Percentiles rank a stretch among this genome's conserved stretches.
These are phyloP conservation scores for Pituophis catenifer DNA, from an alignment of 2,113 vertebrate species.

Conservation along the genomic window DNA sequence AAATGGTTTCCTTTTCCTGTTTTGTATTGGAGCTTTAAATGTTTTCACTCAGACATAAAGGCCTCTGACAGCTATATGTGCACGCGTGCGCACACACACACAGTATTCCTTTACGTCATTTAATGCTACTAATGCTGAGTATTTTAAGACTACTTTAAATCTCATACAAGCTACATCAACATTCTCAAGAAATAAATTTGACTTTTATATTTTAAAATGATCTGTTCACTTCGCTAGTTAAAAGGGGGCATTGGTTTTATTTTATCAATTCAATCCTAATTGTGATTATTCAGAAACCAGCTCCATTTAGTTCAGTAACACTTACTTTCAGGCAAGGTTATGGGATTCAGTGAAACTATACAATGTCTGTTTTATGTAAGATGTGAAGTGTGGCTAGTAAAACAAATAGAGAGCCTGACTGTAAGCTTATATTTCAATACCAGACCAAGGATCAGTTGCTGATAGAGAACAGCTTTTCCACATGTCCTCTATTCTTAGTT, in stretches of 20 bases:
- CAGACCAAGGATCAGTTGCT: not conserved
- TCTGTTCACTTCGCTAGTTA: not conserved
- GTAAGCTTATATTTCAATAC: not conserved
- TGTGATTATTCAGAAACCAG: not conserved
- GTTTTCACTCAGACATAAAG: conserved; percentile 21
- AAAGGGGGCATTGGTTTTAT: not conserved
- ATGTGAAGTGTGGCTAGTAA: not conserved
- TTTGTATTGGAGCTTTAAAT: conserved; percentile 21
- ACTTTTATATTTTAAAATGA: not conserved
- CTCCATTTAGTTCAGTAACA: not conserved
- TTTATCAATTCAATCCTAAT: not conserved
- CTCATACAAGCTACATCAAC: not conserved
- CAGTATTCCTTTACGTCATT: not conserved
- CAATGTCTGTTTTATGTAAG: not conserved
- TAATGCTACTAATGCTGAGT: not conserved
- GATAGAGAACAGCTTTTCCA: not conserved
- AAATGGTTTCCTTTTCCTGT: conserved; percentile 39
- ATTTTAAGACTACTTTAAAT: not conserved
- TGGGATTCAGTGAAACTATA: not conserved
- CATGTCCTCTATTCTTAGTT: not conserved
- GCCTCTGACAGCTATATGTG: not conserved
- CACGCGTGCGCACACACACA: not conserved
- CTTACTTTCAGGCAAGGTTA: not conserved
- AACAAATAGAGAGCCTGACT: not conserved
- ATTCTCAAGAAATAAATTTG: not conserved